phyloP scores from a whole-genome alignment of 1,140 invertebrate genomes.

The Drosophila punjabiensis region DNA sequence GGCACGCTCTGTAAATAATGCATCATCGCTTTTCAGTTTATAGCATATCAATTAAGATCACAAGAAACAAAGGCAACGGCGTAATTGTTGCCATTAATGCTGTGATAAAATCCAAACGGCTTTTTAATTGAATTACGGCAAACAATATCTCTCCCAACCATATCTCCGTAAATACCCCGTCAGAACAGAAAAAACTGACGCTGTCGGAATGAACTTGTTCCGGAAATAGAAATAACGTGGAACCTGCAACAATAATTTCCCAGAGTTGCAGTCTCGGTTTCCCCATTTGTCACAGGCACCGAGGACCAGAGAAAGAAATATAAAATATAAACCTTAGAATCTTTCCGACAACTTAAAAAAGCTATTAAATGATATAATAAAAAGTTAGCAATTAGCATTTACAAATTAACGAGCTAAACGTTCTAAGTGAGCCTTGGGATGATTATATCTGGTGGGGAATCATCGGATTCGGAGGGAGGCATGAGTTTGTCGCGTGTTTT shows the following conservation, averaged over 20 bases:
- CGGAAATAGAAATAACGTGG: conserved; percentile 14
- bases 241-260: not conserved
- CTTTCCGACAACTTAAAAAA: conserved; percentile 33
- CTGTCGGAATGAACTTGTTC: conserved; percentile 25
- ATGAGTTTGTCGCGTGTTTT: conserved; percentile 67
- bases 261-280: conserved; percentile 10
- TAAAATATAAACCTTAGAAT: not conserved
- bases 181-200: not conserved
- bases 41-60: conserved; percentile 26
- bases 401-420: conserved; percentile 54
- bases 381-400: conserved; percentile 61
- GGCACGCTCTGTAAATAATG: conserved; percentile 24
- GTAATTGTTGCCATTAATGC: conserved; percentile 41
- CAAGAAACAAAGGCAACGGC: conserved; percentile 20
- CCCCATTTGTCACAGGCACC: not conserved
- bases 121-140: conserved; percentile 58
- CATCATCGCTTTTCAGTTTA: conserved; percentile 18
- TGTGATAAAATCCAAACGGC: conserved; percentile 52
- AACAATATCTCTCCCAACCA: conserved; percentile 14
- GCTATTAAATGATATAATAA: conserved; percentile 25
- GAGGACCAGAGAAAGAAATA: not conserved
- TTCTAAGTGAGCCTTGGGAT: conserved; percentile 60
- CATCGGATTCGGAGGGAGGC: conserved; percentile 43
- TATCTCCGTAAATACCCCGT: conserved; percentile 7
- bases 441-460: conserved; percentile 59